A percentile compares a stretch with the other conserved stretches of the same genome.
phyloP scores from a whole-genome alignment of 1,140 invertebrate genomes.

The Nymphalis io region DNA sequence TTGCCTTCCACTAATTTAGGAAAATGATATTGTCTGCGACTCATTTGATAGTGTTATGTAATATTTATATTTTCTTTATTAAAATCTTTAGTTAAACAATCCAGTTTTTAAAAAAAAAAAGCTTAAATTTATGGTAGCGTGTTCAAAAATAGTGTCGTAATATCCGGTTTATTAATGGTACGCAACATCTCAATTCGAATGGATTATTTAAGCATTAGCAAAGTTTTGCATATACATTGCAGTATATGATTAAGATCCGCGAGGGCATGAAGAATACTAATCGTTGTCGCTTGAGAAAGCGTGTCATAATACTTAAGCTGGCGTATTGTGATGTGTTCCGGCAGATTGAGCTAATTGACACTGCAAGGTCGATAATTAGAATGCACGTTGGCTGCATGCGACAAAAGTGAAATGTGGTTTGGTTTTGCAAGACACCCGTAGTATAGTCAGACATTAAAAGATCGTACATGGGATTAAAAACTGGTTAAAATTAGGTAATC shows the following conservation, averaged over 20 bases:
- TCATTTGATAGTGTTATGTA: too few species aligned
- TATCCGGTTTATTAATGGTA: background rate
- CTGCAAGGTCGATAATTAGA: conserved; percentile 43
- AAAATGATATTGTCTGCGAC: too few species aligned
- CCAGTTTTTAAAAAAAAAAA: too few species aligned
- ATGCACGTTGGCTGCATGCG: conserved; percentile 28
- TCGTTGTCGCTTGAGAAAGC: conserved; percentile 41
- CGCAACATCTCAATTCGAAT: background rate
- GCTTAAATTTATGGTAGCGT: too few species aligned
- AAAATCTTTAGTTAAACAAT: too few species aligned
- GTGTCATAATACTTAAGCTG: conserved; percentile 44
- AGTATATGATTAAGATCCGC: conserved; percentile 38
- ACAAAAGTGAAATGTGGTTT: conserved; percentile 33
- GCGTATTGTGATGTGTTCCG: conserved; percentile 49
- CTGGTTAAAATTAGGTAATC: conserved; percentile 7
- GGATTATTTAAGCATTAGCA: conserved; percentile 17
- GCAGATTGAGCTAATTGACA: conserved; percentile 46
- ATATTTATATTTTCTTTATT: too few species aligned
- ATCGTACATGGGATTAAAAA: conserved; percentile 9
- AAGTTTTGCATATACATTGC: conserved; percentile 31
- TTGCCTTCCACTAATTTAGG: too few species aligned
- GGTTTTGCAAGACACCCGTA: conserved; percentile 22
- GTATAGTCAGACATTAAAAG: conserved; percentile 5
- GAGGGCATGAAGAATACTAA: conserved; percentile 46
- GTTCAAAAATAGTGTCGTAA: background rate